phyloP scores from a whole-genome alignment of 2,888 invertebrate genomes.

The Xestia sexstrigata region DNA sequence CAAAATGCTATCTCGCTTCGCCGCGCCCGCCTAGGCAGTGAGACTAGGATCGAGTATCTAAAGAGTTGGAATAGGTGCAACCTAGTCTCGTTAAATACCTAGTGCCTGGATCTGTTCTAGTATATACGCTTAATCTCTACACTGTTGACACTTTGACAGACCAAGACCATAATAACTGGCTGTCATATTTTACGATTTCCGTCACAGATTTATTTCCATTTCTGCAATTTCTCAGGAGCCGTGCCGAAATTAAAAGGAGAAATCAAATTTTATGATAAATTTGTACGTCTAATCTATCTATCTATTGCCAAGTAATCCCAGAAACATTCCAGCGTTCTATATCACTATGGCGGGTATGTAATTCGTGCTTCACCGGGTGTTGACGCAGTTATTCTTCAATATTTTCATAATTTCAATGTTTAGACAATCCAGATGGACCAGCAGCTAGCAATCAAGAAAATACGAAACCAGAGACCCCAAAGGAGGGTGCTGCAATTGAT shows the following conservation, averaged over 20 bases:
- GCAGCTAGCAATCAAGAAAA: slow-evolving; percentile 63
- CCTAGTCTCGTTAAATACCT: too few species aligned
- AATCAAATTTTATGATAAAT: neutral
- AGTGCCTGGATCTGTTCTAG: too few species aligned
- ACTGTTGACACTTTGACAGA: too few species aligned
- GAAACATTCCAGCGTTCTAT: slow-evolving; percentile 7
- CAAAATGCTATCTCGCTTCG: too few species aligned
- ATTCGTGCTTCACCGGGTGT: slow-evolving; percentile 24
- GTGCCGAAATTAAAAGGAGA: slow-evolving; percentile 12
- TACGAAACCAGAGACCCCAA: slow-evolving; percentile 64
- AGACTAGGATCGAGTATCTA: too few species aligned
- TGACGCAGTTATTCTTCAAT: slow-evolving; percentile 14
- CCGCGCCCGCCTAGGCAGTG: too few species aligned
- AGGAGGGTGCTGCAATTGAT: slow-evolving; percentile 44
- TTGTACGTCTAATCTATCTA: neutral
- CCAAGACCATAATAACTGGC: neutral
- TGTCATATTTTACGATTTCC: slow-evolving; percentile 32
- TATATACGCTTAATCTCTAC: too few species aligned
- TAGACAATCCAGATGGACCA: slow-evolving; percentile 76
- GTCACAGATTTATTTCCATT: too few species aligned
- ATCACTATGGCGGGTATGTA: slow-evolving; percentile 69
- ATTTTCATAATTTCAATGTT: slow-evolving; percentile 31
- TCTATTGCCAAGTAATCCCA: slow-evolving; percentile 1
- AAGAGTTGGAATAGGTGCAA: too few species aligned
- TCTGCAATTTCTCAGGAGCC: slow-evolving; percentile 23